Conservation (phyloP, 2,797 vertebrate species). For the Betta splendens region DNA sequence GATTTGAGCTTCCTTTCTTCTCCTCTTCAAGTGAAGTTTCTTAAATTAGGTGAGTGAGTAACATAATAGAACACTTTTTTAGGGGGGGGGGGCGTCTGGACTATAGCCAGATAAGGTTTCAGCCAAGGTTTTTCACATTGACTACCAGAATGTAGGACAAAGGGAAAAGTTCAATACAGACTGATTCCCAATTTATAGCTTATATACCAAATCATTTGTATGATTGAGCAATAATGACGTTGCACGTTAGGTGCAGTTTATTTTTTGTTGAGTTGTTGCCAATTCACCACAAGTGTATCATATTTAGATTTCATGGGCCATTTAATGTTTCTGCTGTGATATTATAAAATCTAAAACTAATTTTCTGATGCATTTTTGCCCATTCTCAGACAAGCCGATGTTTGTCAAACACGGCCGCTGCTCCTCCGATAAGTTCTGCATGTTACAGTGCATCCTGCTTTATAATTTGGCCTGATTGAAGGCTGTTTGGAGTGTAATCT, state of each 20-base stretch:
- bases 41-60: slow-evolving; percentile 41
- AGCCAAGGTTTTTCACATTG: slow-evolving; percentile 25
- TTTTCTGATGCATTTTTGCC: background rate
- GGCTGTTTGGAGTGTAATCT: slow-evolving; percentile 61
- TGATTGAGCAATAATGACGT: too few relatives aligned
- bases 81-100: slow-evolving; percentile 30
- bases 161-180: slow-evolving; percentile 41
- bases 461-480: slow-evolving; percentile 54
- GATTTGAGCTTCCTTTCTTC: slow-evolving; percentile 49
- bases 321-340: background rate
- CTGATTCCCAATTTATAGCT: slow-evolving; percentile 15
- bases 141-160: slow-evolving; percentile 50
- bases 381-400: background rate
- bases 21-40: slow-evolving; percentile 41
- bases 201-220: too few relatives aligned
- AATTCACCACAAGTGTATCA: too few relatives aligned
- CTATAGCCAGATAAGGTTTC: slow-evolving; percentile 60
- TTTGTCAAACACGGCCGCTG: slow-evolving; percentile 5
- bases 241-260: too few relatives aligned
- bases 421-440: slow-evolving; percentile 46
- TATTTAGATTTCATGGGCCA: too few relatives aligned
- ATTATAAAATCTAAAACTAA: background rate
- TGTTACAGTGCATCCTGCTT: slow-evolving; percentile 47
- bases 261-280: too few relatives aligned
- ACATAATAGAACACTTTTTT: slow-evolving; percentile 51